Evolutionary conservation across 2,797 vertebrate genomes (phyloP), one percentile per base, ranked within the genome.

Genomic region (Acanthopagrus latus): DNA sequence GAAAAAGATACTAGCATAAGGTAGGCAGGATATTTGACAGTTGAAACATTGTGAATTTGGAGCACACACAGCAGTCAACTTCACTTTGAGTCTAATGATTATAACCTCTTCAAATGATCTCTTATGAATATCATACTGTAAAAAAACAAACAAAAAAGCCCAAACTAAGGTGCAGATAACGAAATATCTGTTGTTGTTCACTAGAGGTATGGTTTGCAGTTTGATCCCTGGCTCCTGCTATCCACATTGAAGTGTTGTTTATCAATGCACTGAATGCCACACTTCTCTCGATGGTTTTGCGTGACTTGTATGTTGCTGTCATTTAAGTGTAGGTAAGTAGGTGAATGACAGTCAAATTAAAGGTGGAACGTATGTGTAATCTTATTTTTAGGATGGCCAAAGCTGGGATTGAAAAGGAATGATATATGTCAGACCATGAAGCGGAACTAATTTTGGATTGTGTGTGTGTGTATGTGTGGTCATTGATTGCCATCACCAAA

Each of bases 401-500:
- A 47, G 20, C 27, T 33, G 52, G 6, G 1, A 50, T 6, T 62
- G 6, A 63, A 43, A 33, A 0, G 9, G 23, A 8, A 47, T 47
- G 56, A n/a, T 59, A 43, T 44, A 41, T 10, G 16, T 57, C 12
- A 7, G 25, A 78, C 64, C 7, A 23, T 73, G 10, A 25, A 47
- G 59, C 7, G 23, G 57, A 17, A 33, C 12, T 25, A 10, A 43
- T 10, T 62, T 10, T 43, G 41, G 27, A n/a, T 27, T 27, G 27
- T 58, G 27, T 44, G 41, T 54, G 20, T 43, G 16, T 18, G 17
- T 66, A 23, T 55, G n/a, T 43, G 20, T 48, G n/a, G 48, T 56
- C 52, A 65, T 57, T 63, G 71, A 88, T 76, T 78, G 54, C 29
- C 47, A 55, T 71, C 38, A 75, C 33, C 51, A 82, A 75, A 73